A percentile compares a stretch with the other conserved stretches of the same genome.
Conservation (phyloP, 2,888 invertebrate genomes). For the Ormyrus labotus region DNA sequence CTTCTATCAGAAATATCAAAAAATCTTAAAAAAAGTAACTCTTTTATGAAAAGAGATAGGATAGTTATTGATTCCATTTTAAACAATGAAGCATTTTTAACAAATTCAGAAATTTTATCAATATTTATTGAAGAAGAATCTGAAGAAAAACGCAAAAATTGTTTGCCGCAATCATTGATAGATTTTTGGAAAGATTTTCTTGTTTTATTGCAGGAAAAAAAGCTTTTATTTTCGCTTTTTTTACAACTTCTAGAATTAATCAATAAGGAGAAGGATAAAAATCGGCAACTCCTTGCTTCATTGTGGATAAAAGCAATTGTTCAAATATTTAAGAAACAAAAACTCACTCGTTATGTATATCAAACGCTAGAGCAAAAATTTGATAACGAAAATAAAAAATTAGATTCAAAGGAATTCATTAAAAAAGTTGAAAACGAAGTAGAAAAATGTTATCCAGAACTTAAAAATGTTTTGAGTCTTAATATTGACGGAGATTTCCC, state of each 20-base stretch:
- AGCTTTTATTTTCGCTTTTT: slow-evolving; percentile 77
- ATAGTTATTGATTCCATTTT: slow-evolving; percentile 66
- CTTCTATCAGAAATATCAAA: slow-evolving; percentile 67
- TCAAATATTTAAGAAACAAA: slow-evolving; percentile 73
- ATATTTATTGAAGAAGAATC: slow-evolving; percentile 62
- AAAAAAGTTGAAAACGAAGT: slow-evolving; percentile 62
- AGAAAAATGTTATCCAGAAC: slow-evolving; percentile 61
- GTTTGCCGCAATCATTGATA: slow-evolving; percentile 68
- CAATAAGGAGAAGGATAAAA: slow-evolving; percentile 68
- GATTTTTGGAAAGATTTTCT: slow-evolving; percentile 78
- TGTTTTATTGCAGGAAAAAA: slow-evolving; percentile 77
- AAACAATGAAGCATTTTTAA: slow-evolving; percentile 69
- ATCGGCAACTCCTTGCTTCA: slow-evolving; percentile 76
- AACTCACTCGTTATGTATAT: slow-evolving; percentile 66
- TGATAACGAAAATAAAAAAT: slow-evolving; percentile 58
- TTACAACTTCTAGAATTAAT: slow-evolving; percentile 76
- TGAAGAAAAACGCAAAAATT: slow-evolving; percentile 34
- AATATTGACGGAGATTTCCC: slow-evolving; percentile 62
- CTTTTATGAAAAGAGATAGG: slow-evolving; percentile 60
- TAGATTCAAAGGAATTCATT: slow-evolving; percentile 58
- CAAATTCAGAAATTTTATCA: slow-evolving; percentile 64
- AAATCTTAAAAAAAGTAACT: slow-evolving; percentile 62
- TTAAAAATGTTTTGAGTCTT: slow-evolving; percentile 62
- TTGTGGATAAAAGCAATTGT: slow-evolving; percentile 78
- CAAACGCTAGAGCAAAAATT: slow-evolving; percentile 63